phyloP scores from a whole-genome alignment of 35 echinoderm and acorn worm species.

The Anneissia japonica region DNA sequence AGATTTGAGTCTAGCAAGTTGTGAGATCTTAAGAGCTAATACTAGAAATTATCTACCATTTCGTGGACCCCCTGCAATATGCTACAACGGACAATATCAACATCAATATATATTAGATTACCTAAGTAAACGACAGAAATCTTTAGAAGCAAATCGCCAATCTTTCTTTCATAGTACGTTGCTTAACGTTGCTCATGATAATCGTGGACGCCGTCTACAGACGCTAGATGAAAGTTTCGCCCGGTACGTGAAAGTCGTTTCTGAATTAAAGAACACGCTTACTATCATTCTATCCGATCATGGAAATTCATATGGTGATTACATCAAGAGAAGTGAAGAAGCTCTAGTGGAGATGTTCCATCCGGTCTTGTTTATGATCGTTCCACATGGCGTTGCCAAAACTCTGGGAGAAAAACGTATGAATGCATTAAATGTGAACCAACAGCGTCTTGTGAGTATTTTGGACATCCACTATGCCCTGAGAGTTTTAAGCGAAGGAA shows the following conservation, averaged over 20 bases:
- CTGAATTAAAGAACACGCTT: slow-evolving; percentile 46
- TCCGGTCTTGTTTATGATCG: slow-evolving; percentile 55
- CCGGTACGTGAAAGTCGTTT: slow-evolving; percentile 41
- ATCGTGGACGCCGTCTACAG: slow-evolving; percentile 47
- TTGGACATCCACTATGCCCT: slow-evolving; percentile 69
- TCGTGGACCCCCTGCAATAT: slow-evolving; percentile 45
- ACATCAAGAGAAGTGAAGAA: slow-evolving; percentile 40
- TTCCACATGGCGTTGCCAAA: slow-evolving; percentile 30
- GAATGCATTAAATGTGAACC: slow-evolving; percentile 31
- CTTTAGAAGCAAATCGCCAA: background rate
- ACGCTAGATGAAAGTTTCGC: slow-evolving; percentile 44
- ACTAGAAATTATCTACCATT: slow-evolving; percentile 54
- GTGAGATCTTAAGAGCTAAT: slow-evolving; percentile 73
- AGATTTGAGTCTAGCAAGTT: slow-evolving; percentile 48
- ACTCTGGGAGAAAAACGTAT: slow-evolving; percentile 16
- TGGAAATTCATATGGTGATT: slow-evolving; percentile 69
- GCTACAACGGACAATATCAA: slow-evolving; percentile 71
- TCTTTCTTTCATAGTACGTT: slow-evolving; percentile 60
- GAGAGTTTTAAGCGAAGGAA: slow-evolving; percentile 13
- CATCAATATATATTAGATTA: slow-evolving; percentile 65
- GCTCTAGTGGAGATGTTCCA: slow-evolving; percentile 71
- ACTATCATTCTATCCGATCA: slow-evolving; percentile 77
- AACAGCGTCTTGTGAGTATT: slow-evolving; percentile 54
- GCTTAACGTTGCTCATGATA: slow-evolving; percentile 63
- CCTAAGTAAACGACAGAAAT: slow-evolving; percentile 38